Evolutionary conservation across 2,888 invertebrate species (phyloP).

Genomic region (Meliscaeva auricollis): DNA sequence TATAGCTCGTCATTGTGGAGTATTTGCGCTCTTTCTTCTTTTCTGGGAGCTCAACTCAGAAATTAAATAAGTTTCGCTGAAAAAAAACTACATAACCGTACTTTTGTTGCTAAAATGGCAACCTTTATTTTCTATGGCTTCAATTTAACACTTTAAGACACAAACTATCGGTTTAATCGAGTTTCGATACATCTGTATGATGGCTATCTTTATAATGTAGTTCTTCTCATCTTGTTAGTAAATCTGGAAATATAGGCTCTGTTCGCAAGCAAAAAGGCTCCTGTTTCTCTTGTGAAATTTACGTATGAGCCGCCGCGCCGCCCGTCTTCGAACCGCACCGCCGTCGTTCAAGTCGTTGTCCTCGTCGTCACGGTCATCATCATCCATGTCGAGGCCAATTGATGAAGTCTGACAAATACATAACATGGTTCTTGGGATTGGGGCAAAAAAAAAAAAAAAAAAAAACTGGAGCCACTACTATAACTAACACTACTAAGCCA

Average conservation of each 20-base stretch:
- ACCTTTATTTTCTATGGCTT: not conserved
- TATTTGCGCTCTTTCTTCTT: too few relatives aligned
- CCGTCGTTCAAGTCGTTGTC: slow-evolving; percentile 18
- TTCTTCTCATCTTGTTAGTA: slow-evolving; percentile 43
- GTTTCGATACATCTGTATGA: slow-evolving; percentile 1
- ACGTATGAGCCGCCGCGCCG: not conserved
- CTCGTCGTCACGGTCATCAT: slow-evolving; percentile 35
- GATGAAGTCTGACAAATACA: slow-evolving; percentile 78
- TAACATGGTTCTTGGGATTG: slow-evolving; percentile 52
- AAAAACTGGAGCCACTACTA: slow-evolving; percentile 61
- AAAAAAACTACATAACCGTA: not conserved
- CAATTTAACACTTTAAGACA: slow-evolving; percentile 31
- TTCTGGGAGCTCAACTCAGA: too few relatives aligned
- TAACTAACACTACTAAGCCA: not conserved
- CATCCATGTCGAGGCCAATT: slow-evolving; percentile 49
- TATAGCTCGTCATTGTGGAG: too few relatives aligned
- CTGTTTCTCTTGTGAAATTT: slow-evolving; percentile 22
- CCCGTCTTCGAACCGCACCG: too few relatives aligned
- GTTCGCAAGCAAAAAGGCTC: slow-evolving; percentile 13
- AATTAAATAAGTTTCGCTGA: too few relatives aligned
- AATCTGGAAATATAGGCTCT: not conserved
- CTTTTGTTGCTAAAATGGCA: slow-evolving; percentile 7
- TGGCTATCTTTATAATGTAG: slow-evolving; percentile 29
- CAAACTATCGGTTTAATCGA: slow-evolving; percentile 41
- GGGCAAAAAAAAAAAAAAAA: not conserved